A percentile compares a stretch with the other conserved stretches of the same genome.
phyloP scores from a whole-genome alignment of 35 echinoderm and acorn worm species.

The Lytechinus pictus region DNA sequence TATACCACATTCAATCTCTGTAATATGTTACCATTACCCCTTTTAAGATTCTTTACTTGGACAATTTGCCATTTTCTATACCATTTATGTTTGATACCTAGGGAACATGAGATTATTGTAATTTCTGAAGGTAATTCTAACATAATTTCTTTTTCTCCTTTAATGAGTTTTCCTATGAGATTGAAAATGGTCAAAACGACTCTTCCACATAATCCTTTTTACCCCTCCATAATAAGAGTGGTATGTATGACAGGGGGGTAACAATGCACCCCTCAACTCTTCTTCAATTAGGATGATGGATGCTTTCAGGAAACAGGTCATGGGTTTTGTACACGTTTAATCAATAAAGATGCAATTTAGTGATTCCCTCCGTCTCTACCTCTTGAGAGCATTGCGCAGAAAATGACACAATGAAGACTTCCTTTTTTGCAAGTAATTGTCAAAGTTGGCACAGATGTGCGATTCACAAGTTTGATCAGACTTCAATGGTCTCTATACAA shows the following conservation, averaged over 20 bases:
- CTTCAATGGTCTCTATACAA: background rate
- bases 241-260: background rate
- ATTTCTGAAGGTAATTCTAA: background rate
- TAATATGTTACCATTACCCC: background rate
- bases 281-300: background rate
- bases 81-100: background rate
- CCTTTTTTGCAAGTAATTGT: background rate
- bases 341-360: background rate
- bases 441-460: background rate
- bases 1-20: background rate
- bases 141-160: background rate
- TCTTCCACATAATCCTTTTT: background rate
- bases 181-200: background rate
- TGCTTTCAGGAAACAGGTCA: background rate
- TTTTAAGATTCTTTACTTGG: background rate
- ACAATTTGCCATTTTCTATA: background rate
- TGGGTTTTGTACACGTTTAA: background rate
- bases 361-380: background rate
- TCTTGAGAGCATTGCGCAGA: too few relatives aligned
- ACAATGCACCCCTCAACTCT: background rate
- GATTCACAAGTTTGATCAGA: background rate
- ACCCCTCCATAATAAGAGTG: background rate
- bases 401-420: background rate
- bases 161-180: background rate
- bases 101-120: background rate